Evolutionary conservation across 2,888 invertebrate genomes (phyloP), one percentile per base, ranked within the genome.

Genomic region (Lypha dubia): DNA sequence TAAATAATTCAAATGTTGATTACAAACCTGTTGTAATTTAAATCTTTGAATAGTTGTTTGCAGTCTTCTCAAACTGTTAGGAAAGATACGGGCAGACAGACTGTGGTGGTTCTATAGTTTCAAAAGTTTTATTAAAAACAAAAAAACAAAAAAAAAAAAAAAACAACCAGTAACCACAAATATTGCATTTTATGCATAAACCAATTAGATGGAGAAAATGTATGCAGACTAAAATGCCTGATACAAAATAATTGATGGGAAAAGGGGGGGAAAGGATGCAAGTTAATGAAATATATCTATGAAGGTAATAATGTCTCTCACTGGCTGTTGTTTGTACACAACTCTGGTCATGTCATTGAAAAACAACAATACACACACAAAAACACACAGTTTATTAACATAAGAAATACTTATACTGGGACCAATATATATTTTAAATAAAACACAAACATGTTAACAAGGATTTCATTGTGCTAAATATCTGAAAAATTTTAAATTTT

Each of bases 401-500:
- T 62, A 56, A 79, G 13, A 4, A 32, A 46, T 20, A 32, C 58
- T 28, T 46, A 20, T 9, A 46, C 62, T 22, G 46, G 35, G n/a
- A n/a, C 51, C 24, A 62, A 28, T 38, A 28, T 15, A 35, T 2
- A 22, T 1, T 15, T 28, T 46, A 3, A 38, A n/a, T n/a, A 35
- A 24, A 0, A 49, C 32, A 76, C 13, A 53, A 0, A 49, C 44
- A 32, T 65, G 20, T 58, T 46, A 83, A 80, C 51, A 62, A 60
- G 58, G 49, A 71, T 63, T 75, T 74, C 17, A 9, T 44, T 13
- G 15, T 63, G 44, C 62, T 63, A 74, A 81, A 77, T 76, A 84
- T 60, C 80, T 81, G 80, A 77, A 73, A 81, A 80, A 73, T 80
- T 84, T 77, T 81, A 70, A 81, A 84, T 77, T 68, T 74, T 20